phyloP scores from a whole-genome alignment of 2,797 vertebrate genomes.

The Scyliorhinus canicula region DNA sequence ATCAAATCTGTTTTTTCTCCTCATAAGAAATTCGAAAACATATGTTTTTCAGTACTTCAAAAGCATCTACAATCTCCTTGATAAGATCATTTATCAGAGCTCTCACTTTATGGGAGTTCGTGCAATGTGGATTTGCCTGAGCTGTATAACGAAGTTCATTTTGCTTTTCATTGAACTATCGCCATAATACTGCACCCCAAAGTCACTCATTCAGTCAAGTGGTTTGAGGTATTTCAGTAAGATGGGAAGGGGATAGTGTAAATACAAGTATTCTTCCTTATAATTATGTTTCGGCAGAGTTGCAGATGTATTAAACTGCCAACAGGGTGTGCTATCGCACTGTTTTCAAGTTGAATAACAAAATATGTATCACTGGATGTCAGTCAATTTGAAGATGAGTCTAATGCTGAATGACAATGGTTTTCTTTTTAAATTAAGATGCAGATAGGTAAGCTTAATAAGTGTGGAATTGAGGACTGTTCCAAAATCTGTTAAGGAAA shows the following conservation, averaged over 20 bases:
- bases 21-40: neutral
- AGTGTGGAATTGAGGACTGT: neutral
- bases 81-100: neutral
- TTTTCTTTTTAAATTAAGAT: neutral
- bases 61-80: neutral
- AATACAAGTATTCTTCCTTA: neutral
- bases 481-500: neutral
- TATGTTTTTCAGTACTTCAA: neutral
- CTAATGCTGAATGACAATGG: neutral
- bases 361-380: neutral
- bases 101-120: neutral
- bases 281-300: neutral
- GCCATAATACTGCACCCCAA: neutral
- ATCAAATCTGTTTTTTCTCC: neutral
- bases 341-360: neutral
- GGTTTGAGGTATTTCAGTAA: neutral
- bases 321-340: neutral
- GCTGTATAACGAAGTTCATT: neutral
- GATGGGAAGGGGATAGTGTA: neutral
- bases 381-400: neutral
- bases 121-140: neutral
- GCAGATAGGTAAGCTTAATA: neutral
- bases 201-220: neutral
- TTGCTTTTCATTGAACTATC: neutral
- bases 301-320: neutral